These are phyloP conservation scores for Helicolenus hilgendorfi DNA, from an alignment of 2,797 vertebrate genomes.

Conservation along the genomic window DNA sequence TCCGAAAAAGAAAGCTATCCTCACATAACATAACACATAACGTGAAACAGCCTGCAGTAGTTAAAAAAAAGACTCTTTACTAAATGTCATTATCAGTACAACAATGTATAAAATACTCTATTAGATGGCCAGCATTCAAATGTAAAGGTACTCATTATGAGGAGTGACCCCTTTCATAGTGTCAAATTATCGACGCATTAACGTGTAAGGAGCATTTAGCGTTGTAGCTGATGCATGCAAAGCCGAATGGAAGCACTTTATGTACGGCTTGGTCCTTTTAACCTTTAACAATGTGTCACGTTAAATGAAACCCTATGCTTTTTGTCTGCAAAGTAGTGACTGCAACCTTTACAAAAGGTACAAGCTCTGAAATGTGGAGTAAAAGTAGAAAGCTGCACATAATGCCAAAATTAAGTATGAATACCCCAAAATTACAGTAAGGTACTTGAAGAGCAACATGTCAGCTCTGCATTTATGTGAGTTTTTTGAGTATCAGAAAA, in stretches of 20 bases:
- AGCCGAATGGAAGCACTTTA: neutral
- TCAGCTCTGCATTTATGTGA: neutral
- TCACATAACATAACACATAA: neutral
- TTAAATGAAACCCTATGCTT: neutral
- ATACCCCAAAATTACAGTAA: neutral
- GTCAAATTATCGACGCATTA: neutral
- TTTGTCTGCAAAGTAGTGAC: neutral
- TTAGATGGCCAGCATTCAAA: neutral
- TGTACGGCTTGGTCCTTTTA: neutral
- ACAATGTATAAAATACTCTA: neutral
- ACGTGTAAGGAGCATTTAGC: neutral
- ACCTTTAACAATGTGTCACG: neutral
- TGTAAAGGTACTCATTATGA: neutral
- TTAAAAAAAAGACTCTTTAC: neutral
- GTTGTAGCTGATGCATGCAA: neutral
- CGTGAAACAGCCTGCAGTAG: neutral
- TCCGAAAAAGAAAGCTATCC: neutral
- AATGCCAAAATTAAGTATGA: neutral
- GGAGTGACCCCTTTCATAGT: no score
- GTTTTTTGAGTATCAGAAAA: slow-evolving; percentile 31
- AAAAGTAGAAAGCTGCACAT: neutral
- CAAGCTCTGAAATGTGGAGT: neutral
- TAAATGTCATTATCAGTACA: neutral
- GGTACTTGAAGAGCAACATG: neutral
- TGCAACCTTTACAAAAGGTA: neutral